Conservation (phyloP, 2,888 invertebrate species). For the Brenthis daphne region DNA sequence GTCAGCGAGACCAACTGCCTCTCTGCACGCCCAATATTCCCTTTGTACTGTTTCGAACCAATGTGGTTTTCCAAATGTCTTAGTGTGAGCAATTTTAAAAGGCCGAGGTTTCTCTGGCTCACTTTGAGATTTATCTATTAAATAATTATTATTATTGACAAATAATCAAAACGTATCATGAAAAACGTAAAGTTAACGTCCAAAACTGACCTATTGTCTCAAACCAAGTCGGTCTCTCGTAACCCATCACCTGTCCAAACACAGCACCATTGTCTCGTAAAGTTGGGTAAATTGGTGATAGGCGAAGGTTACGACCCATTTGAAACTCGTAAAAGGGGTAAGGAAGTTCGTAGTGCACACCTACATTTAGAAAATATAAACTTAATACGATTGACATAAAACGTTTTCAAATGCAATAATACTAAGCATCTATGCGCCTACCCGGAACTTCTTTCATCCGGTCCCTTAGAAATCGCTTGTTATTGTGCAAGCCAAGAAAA, state of each 20-base stretch:
- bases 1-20: slow-evolving; percentile 95
- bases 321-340: slow-evolving; percentile 94
- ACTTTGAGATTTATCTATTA: slow-evolving; percentile 66
- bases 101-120: slow-evolving; percentile 54
- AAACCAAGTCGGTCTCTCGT: slow-evolving; percentile 97
- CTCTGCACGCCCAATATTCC: slow-evolving; percentile 97
- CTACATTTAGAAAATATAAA: slow-evolving; percentile 48
- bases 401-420: not conserved
- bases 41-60: slow-evolving; percentile 95
- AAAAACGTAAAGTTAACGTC: not conserved
- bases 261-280: slow-evolving; percentile 95
- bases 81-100: slow-evolving; percentile 88
- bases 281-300: slow-evolving; percentile 97
- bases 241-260: slow-evolving; percentile 98
- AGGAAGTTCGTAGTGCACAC: slow-evolving; percentile 89
- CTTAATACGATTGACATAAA: not conserved
- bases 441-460: slow-evolving; percentile 96
- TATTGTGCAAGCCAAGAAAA: slow-evolving; percentile 96
- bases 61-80: slow-evolving; percentile 94
- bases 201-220: slow-evolving; percentile 73
- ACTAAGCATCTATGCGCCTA: slow-evolving; percentile 40
- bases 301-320: slow-evolving; percentile 93
- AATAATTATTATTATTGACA: not conserved
- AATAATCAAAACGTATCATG: too few species aligned
- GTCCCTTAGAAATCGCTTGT: slow-evolving; percentile 94